Evolutionary conservation across 2,113 vertebrate species (phyloP), one percentile per base, ranked within the genome.

Genomic region (Macquaria ambigua): DNA sequence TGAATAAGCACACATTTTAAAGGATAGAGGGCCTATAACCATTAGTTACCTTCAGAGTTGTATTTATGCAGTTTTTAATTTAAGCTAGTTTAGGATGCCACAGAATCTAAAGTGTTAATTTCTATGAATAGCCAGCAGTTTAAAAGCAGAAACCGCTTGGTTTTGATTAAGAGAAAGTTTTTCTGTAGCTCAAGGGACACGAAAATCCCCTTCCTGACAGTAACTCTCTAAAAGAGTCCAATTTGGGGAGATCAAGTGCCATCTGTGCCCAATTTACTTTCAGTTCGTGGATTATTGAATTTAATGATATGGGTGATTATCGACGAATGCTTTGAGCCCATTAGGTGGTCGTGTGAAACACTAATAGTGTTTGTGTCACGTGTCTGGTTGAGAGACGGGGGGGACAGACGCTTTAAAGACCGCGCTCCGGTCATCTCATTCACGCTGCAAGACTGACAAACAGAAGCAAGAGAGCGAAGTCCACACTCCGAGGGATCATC

Each of bases 251-350:
- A 87, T 90, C 84, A 88, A 94, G 94, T 95, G 95, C 97, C 97
- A 97, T 96, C 93, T 94, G 93, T 90, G 87, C 74, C 82, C 90
- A 92, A 93, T 93, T 93, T 88, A 90, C 91, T 84, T 86, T 75
- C 82, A 69, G 74, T 74, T 88, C 79, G 80, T 72, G 79, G 82
- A 88, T 90, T 94, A 94, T 93, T 94, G 94, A 90, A 94, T 94
- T 94, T 92, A 95, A 95, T 93, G 89, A 94, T 91, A 92, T 92
- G 93, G 93, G 86, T 93, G 93, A 94, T 95, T 93, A 95, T 92
- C 87, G 86, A 88, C 84, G 82, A 91, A 93, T 72, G 90, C 90
- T 93, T 89, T 89, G 91, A 91, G 83, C 91, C 90, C 93, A 95
- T 95, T 93, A 94, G 86, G 83, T 81, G 91, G 81, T 87, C 85